Conservation (phyloP, 2,113 vertebrate species). For the Lethenteron reissneri region DNA sequence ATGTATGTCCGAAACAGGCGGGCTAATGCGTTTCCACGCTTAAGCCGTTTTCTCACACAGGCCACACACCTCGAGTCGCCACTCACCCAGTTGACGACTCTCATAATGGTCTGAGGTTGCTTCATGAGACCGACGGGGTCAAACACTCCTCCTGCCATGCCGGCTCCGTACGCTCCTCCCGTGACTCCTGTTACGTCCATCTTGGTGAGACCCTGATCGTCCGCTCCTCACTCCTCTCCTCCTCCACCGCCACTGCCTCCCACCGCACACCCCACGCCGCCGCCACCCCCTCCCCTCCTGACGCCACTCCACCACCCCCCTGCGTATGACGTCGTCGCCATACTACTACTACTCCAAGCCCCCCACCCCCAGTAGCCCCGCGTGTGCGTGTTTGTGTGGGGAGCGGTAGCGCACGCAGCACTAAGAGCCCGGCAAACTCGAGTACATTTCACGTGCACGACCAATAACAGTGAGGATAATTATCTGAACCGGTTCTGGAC, state of each 20-base stretch:
- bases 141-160: conserved; percentile 42
- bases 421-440: too few relatives aligned
- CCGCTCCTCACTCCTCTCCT: background rate
- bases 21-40: background rate
- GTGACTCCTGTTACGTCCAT: background rate
- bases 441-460: too few relatives aligned
- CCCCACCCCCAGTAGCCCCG: too few relatives aligned
- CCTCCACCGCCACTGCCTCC: background rate
- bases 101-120: conserved; percentile 66
- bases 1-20: background rate
- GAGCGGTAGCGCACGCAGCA: too few relatives aligned
- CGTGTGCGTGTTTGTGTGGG: too few relatives aligned
- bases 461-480: too few relatives aligned
- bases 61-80: background rate
- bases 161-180: conserved; percentile 75
- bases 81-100: conserved; percentile 61
- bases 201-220: background rate
- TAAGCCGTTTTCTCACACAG: background rate
- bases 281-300: too few relatives aligned
- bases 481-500: too few relatives aligned
- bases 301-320: too few relatives aligned
- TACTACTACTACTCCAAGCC: too few relatives aligned
- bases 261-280: background rate
- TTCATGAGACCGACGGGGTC: conserved; percentile 53
- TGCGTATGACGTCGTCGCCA: too few relatives aligned